A percentile compares a stretch with the other conserved stretches of the same genome.
Evolutionary conservation across 2,113 vertebrate species (phyloP).

Genomic region (Gadus macrocephalus): DNA sequence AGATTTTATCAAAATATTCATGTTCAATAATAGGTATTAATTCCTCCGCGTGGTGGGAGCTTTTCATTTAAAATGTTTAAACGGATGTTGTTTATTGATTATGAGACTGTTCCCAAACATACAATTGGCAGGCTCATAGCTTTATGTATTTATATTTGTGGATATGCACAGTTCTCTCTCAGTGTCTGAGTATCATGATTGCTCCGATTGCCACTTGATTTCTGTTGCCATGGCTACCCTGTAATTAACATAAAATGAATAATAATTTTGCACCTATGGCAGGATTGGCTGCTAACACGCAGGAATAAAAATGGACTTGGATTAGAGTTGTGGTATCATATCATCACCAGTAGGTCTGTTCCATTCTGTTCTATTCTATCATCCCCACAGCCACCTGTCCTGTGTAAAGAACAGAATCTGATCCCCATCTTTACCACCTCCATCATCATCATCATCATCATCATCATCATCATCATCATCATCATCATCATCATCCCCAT

Average conservation of each 20-base stretch:
- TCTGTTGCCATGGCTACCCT: slow-evolving; percentile 45
- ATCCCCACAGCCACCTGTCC: slow-evolving; percentile 32
- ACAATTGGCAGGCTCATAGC: slow-evolving; percentile 14
- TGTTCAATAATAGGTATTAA: too few relatives aligned
- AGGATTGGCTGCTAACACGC: slow-evolving; percentile 2
- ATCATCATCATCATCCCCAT: slow-evolving; percentile 28
- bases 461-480: slow-evolving; percentile 23
- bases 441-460: slow-evolving; percentile 37
- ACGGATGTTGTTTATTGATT: not conserved
- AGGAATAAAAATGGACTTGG: slow-evolving; percentile 15
- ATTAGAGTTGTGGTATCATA: slow-evolving; percentile 13
- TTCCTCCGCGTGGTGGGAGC: too few relatives aligned
- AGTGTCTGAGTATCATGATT: not conserved
- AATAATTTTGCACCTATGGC: slow-evolving; percentile 27
- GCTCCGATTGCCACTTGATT: slow-evolving; percentile 8
- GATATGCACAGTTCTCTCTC: slow-evolving; percentile 5
- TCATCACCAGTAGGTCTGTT: slow-evolving; percentile 27
- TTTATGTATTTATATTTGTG: not conserved
- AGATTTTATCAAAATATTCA: too few relatives aligned
- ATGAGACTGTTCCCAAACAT: slow-evolving; percentile 8
- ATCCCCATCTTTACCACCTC: slow-evolving; percentile 17
- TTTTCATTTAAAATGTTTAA: not conserved
- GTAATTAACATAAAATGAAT: slow-evolving; percentile 46
- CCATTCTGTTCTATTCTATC: slow-evolving; percentile 6
- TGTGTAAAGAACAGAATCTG: slow-evolving; percentile 28